phyloP scores from a whole-genome alignment of 2,113 vertebrate genomes.

The Hippocampus zosterae region DNA sequence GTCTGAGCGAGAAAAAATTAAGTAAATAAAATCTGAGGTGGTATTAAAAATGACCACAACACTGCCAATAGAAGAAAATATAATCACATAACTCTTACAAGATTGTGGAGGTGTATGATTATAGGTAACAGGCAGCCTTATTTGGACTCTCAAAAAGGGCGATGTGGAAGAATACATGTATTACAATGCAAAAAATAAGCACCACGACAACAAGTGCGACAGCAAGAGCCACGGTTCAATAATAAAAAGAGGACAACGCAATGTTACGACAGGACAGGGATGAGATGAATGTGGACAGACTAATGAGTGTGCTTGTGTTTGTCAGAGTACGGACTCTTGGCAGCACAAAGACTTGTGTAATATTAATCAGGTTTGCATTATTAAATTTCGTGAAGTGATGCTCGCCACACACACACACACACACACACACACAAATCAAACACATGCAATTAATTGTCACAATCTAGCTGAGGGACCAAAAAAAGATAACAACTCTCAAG shows the following conservation, averaged over 20 bases:
- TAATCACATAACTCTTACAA: not conserved
- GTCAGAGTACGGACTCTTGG: slow-evolving; percentile 17
- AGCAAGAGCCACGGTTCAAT: slow-evolving; percentile 19
- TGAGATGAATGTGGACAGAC: slow-evolving; percentile 33
- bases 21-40: not conserved
- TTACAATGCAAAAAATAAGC: not conserved
- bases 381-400: slow-evolving; percentile 37
- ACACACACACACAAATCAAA: not conserved
- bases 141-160: slow-evolving; percentile 21
- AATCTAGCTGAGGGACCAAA: not conserved
- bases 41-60: not conserved
- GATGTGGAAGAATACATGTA: not conserved
- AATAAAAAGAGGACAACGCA: slow-evolving; percentile 37
- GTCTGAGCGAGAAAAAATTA: slow-evolving; percentile 3
- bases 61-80: not conserved
- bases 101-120: not conserved
- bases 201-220: slow-evolving; percentile 25
- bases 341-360: slow-evolving; percentile 33
- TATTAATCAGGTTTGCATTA: slow-evolving; percentile 44
- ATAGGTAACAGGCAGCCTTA: slow-evolving; percentile 33
- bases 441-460: slow-evolving; percentile 6
- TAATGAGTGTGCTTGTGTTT: slow-evolving; percentile 15
- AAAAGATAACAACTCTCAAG: slow-evolving; percentile 10
- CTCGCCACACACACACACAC: not conserved
- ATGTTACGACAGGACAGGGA: slow-evolving; percentile 34